Percentiles rank a stretch among this genome's conserved stretches.
These are phyloP conservation scores for Xanthorhoe designata DNA, from an alignment of 2,888 invertebrate genomes.

Conservation along the genomic window DNA sequence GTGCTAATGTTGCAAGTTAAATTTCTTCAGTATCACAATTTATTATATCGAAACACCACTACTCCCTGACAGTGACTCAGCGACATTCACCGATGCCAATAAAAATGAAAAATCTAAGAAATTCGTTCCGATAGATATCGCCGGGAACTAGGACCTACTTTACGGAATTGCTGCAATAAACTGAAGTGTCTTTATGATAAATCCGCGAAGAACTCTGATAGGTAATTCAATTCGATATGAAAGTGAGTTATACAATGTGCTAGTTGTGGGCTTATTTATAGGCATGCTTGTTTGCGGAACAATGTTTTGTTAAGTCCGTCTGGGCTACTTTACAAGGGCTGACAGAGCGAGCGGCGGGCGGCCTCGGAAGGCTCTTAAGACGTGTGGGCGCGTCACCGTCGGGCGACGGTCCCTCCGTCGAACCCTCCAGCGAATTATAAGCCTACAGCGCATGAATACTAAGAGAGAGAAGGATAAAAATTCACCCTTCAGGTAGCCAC, in stretches of 20 bases:
- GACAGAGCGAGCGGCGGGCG: slow-evolving; percentile 49
- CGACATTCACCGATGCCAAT: slow-evolving; percentile 43
- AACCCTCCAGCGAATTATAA: slow-evolving; percentile 77
- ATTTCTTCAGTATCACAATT: slow-evolving; percentile 78
- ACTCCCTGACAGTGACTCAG: slow-evolving; percentile 58
- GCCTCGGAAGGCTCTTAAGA: slow-evolving; percentile 57
- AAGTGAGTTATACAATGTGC: slow-evolving; percentile 12
- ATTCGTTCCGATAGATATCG: slow-evolving; percentile 43
- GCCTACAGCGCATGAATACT: slow-evolving; percentile 76
- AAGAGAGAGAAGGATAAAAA: slow-evolving; percentile 74
- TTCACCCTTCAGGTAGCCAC: slow-evolving; percentile 76
- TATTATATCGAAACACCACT: slow-evolving; percentile 67
- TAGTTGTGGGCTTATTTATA: slow-evolving; percentile 23
- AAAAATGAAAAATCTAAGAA: slow-evolving; percentile 55
- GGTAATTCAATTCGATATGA: slow-evolving; percentile 36
- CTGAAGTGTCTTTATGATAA: slow-evolving; percentile 46
- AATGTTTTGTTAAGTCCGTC: slow-evolving; percentile 44
- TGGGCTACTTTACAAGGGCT: slow-evolving; percentile 62
- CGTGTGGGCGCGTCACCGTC: slow-evolving; percentile 62
- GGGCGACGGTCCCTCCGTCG: slow-evolving; percentile 64
- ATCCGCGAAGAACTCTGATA: slow-evolving; percentile 32
- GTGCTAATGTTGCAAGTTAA: slow-evolving; percentile 79
- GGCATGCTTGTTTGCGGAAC: slow-evolving; percentile 36
- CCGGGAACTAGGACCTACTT: slow-evolving; percentile 49
- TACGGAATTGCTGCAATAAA: slow-evolving; percentile 50